Evolutionary conservation across 2,888 invertebrate genomes (phyloP), one percentile per base, ranked within the genome.

Genomic region (Cephus nigrinus): DNA sequence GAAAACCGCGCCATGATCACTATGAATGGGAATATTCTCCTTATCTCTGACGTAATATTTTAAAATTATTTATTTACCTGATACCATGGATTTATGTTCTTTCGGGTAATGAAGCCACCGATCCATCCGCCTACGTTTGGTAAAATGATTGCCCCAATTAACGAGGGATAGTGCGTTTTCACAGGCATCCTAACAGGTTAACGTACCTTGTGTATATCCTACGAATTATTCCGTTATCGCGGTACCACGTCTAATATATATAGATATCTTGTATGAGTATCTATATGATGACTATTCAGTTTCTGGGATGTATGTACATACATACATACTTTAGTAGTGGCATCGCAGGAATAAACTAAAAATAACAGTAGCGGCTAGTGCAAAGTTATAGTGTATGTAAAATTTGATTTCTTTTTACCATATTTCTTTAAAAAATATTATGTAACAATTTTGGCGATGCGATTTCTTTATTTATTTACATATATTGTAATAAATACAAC

Each of bases 41-140:
- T 32, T 71, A 31, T 32, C 15, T 30, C 1, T 69, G 71, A 12
- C 5, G n/a, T 4, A 1, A 32, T 31, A 1, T 71, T 32, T 31
- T 31, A 71, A 0, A 9, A 11, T 15, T 32, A 3, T 31, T 30
- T 32, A 69, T 90, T 91, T 88, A 93, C 93, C 87, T 94, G 93
- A 89, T 96, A 97, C 97, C 97, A 97, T 11, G 92, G 92, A 75
- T 94, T 93, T 35, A 96, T 92, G 85, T 95, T 94, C 30, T 93
- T 93, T 69, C 93, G 93, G 2, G 95, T 95, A 81, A 95, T 92
- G 36, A 93, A 85, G 1, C 94, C 94, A 75, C 95, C 94, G 0
- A 93, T 92, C 92, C 95, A 93, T 11, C 96, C 96, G 0, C 96
- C 96, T 9, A 95, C 83, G 89, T 96, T 95, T 11, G 96, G 96